Percentiles rank a stretch among this genome's conserved stretches.
phyloP scores from a whole-genome alignment of 2,113 vertebrate genomes.

The Centropus unirufus region DNA sequence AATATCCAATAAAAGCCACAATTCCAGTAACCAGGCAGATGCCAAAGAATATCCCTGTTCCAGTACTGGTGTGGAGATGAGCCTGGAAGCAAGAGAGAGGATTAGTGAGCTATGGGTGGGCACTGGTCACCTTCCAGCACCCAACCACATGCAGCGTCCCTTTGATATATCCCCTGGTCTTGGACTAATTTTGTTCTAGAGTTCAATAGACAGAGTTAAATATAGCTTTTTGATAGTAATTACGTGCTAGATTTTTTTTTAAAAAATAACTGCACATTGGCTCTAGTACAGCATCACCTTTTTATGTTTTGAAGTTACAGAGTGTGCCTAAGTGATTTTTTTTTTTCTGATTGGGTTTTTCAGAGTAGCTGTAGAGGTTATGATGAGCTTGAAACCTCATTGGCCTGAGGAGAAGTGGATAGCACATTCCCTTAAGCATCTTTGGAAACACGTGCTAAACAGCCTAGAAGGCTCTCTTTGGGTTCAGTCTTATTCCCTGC shows the following conservation, averaged over 20 bases:
- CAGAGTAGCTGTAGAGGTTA: neutral
- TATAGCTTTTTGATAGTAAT: neutral
- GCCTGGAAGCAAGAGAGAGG: constrained; percentile 52
- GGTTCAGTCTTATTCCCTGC: neutral
- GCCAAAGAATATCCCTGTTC: constrained; percentile 83
- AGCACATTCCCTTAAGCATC: neutral
- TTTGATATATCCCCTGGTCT: neutral
- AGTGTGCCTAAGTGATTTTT: neutral
- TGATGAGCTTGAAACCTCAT: neutral
- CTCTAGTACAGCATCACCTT: neutral
- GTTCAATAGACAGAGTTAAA: neutral
- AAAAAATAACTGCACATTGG: fast-evolving
- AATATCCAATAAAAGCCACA: constrained; percentile 76
- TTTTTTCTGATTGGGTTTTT: neutral
- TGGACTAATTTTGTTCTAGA: neutral
- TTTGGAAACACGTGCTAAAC: neutral
- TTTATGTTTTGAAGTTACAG: neutral
- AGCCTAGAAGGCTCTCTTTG: neutral
- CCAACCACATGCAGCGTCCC: fast-evolving
- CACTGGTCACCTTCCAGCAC: neutral
- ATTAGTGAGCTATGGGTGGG: neutral
- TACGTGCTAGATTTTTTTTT: neutral
- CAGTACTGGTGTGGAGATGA: constrained; percentile 72
- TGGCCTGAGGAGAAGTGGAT: neutral
- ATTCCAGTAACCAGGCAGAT: constrained; percentile 70